Conservation (phyloP, 2,113 vertebrate species). For the Ivindomyrus marchei region DNA sequence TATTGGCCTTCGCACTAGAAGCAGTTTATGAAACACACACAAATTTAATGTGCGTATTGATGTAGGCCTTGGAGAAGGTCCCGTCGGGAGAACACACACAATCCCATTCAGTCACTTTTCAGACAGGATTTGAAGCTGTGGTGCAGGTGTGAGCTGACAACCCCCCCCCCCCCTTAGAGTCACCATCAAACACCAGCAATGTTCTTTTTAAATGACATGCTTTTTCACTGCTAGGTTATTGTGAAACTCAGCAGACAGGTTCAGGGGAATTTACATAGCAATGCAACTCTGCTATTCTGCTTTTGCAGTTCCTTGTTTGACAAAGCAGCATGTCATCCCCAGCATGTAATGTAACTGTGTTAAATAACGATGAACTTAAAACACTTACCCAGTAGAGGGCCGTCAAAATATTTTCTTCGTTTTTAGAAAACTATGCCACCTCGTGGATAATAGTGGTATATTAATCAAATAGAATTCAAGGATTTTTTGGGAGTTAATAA, state of each 20-base stretch:
- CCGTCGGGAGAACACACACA: background rate
- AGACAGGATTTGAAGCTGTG: background rate
- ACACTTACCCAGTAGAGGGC: background rate
- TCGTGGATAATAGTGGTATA: background rate
- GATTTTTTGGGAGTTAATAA: background rate
- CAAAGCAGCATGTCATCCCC: background rate
- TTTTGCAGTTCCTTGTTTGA: background rate
- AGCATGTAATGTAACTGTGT: background rate
- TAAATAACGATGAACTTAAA: background rate
- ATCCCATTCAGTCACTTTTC: background rate
- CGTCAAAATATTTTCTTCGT: background rate
- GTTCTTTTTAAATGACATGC: background rate
- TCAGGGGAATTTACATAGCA: background rate
- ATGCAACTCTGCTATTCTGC: background rate
- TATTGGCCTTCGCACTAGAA: background rate
- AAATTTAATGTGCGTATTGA: background rate
- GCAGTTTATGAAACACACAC: background rate
- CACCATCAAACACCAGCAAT: background rate
- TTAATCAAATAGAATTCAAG: background rate
- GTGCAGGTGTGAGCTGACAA: no score
- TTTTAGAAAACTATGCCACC: background rate
- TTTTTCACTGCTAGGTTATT: background rate
- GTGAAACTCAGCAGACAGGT: background rate
- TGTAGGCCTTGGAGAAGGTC: background rate
- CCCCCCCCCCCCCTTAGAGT: no score